Evolutionary conservation across 2,797 vertebrate genomes (phyloP), one percentile per base, ranked within the genome.

Genomic region (Synaphobranchus kaupii): DNA sequence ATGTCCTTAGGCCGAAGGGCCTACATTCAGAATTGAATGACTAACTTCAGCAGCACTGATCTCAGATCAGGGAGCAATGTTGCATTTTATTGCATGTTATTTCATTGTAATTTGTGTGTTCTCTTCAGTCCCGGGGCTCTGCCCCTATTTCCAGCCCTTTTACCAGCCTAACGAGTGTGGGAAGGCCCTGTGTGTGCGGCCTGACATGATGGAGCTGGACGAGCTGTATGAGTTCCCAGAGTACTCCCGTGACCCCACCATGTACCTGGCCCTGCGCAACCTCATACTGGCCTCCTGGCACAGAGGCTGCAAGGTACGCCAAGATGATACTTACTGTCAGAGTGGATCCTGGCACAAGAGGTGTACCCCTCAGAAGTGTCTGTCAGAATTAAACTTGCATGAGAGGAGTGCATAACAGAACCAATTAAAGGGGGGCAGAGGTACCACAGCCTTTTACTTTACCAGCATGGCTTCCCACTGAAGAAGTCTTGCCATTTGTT

Each of bases 171-270:
- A 98, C 0, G 99, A 99, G 93, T 99, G 98, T 83, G 98, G 98
- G 12, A 99, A 99, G 94, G 98, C 99, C 87, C 95, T 99, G 89
- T 99, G 98, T n/a, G 98, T 99, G 88, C 94, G 98, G 88, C 99
- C 98, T 0, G 98, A 99, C 73, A 98, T 99, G 95, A 99, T 99
- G 98, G 99, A 99, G 94, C 93, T 99, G 89, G 98, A 99, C 63
- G 99, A 99, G 92, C 97, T 99, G 82, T 99, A 99, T 20, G 98
- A 99, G 95, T 99, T 99, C 91, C 99, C 99, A 0, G 99, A 99
- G 90, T 99, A 98, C 91, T 99, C 99, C 60, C 95, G 98, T 0
- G 99, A 99, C 87, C 98, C 99, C 56, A 99, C 98, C 86, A 98
- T 99, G 98, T 99, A 99, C 91, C 93, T 99, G 91, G 99, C 98